Base-by-base conservation (phyloP, 1,140 invertebrate species). In the Diploscapter pachys region DNA sequence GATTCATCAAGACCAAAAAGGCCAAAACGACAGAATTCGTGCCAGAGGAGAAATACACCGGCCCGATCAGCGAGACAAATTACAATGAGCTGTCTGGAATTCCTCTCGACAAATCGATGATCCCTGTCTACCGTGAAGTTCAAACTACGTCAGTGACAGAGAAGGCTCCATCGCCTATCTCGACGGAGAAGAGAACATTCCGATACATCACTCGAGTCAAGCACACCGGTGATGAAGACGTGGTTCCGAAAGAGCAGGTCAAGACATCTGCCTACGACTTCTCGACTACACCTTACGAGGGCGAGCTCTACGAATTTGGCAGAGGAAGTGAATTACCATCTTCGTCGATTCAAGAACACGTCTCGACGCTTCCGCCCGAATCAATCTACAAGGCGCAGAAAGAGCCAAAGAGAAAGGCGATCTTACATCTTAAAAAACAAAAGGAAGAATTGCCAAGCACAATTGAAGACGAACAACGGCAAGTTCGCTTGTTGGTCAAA, bases 191-290 rank as follows among this genome's bases (percentile, higher is more conserved):
- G 31, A 31, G 31, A 31, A 51, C 52, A 2, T 54, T 49, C 31
- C 63, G 63, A 6, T 51, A 56, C 13, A 13, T 77, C 31, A 66
- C 63, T 9, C 64, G 75, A 56, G 59, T 48, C 5, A 48, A 56
- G 5, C 75, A 77, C 63, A 57, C 59, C 52, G 75, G 75, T 8
- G 77, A 78, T n/a, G 77, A 77, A 57, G 77, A 78, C 9, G 65
- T 71, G 51, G 68, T 77, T 9, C 72, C 75, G 54, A 76, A 73
- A 3, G 73, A 75, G 71, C 49, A 76, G 5, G 4, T 75, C 52
- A 56, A 71, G 50, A 67, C 72, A 52, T 62, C 70, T 9, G 5
- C 59, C 11, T 78, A 78, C 57, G 48, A n/a, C 48, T n/a, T 71
- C 31, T 48, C 72, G 13, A 11, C 73, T 0, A 57, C 59, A 2